phyloP scores from a whole-genome alignment of 2,113 vertebrate species.

The Aegotheles bennettii region DNA sequence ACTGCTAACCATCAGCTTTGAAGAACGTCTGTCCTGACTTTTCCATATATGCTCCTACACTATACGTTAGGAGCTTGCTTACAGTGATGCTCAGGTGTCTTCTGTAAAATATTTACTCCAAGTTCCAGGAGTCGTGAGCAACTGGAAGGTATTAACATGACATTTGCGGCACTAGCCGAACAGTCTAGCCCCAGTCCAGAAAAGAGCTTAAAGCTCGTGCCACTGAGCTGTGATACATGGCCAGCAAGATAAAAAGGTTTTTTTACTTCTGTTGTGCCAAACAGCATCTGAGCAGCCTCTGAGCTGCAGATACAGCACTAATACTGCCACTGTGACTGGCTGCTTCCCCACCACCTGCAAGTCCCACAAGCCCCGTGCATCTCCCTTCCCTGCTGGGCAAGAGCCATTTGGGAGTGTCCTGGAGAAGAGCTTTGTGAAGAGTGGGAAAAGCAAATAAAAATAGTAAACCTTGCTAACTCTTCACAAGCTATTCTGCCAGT shows the following conservation, averaged over 20 bases:
- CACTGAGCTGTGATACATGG: not conserved
- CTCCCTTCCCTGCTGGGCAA: not conserved
- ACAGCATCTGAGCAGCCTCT: not conserved
- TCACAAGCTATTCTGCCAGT: not conserved
- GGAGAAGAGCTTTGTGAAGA: not conserved
- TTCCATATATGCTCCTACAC: not conserved
- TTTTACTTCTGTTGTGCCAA: not conserved
- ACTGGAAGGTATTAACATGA: not conserved
- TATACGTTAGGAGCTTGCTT: not conserved
- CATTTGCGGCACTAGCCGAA: not conserved
- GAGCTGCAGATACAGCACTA: not conserved
- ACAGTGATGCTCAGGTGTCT: not conserved
- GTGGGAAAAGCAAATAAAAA: not conserved
- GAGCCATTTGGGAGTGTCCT: rapidly evolving
- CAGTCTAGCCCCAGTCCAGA: not conserved
- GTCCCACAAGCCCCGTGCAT: rapidly evolving
- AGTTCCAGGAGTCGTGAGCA: rapidly evolving
- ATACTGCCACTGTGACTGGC: rapidly evolving
- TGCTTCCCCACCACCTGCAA: not conserved
- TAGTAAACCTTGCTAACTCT: not conserved
- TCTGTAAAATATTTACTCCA: not conserved
- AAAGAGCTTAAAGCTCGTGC: not conserved
- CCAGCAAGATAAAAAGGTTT: not conserved
- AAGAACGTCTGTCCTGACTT: not conserved
- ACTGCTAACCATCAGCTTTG: not conserved